Percentiles rank a stretch among this genome's conserved stretches.
phyloP scores from a whole-genome alignment of 2,797 vertebrate species.

The Semaprochilodus insignis region DNA sequence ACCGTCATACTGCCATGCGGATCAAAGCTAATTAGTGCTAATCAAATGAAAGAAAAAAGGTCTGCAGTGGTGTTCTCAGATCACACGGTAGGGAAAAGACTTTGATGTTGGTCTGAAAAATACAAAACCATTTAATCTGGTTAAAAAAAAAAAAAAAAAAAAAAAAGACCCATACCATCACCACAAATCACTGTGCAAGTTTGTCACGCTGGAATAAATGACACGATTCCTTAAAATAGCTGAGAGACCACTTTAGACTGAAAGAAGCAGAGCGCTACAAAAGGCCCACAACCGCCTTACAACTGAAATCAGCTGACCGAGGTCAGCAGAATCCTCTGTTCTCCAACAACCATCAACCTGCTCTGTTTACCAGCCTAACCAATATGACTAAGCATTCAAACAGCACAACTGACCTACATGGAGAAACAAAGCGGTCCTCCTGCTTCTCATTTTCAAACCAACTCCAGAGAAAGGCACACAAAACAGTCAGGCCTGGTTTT shows the following conservation, averaged over 20 bases:
- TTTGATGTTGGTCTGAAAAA: too few relatives aligned
- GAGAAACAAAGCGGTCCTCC: background rate
- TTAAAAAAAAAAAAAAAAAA: background rate
- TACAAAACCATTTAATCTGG: background rate
- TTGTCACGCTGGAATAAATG: background rate
- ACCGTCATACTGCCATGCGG: too few relatives aligned
- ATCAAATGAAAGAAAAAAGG: too few relatives aligned
- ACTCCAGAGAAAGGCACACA: too few relatives aligned
- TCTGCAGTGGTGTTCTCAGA: too few relatives aligned
- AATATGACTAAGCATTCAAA: slow-evolving; percentile 36
- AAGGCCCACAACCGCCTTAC: slow-evolving; percentile 39
- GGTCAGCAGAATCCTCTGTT: slow-evolving; percentile 46
- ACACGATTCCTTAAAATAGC: slow-evolving; percentile 8
- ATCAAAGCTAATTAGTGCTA: too few relatives aligned
- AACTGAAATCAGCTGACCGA: slow-evolving; percentile 26
- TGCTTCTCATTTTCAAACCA: background rate
- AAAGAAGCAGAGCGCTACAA: background rate
- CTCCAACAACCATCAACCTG: slow-evolving; percentile 42
- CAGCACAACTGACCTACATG: background rate
- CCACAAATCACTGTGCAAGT: background rate
- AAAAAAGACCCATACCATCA: background rate
- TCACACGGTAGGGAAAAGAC: too few relatives aligned
- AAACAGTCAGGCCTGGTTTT: too few relatives aligned
- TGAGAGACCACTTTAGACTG: background rate
- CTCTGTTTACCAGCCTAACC: slow-evolving; percentile 16